Base-by-base conservation (phyloP, 1,140 invertebrate genomes). In the Lordiphosa clarofinis region DNA sequence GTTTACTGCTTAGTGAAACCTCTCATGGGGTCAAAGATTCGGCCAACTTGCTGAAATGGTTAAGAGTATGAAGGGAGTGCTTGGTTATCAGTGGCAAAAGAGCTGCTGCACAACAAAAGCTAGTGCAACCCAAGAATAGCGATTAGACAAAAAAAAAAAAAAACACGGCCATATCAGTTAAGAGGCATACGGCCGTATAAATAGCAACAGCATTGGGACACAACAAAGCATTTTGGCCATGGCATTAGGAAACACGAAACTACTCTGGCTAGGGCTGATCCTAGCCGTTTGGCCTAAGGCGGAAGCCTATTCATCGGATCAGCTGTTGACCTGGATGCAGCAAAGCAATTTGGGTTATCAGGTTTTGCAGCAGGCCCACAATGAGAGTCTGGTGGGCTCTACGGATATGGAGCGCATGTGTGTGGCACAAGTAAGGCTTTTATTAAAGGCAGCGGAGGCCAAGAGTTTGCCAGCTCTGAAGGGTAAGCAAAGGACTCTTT, bases 311-410 rank as follows among this genome's bases (percentile, higher is more conserved):
- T 65, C 67, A n/a, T 53, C 49, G 0, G 15, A 57, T 9, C 42
- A 84, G 5, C 56, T 84, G 46, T 52, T 84, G 1, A 57, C 35
- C 7, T 84, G 79, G 79, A 33, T 86, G 58, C 79, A 86, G 49
- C 24, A 28, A 0, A 86, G 73, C 36, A 84, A 86, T 31, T 56
- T 84, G 15, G 78, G 79, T 15, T 70, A 66, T 21, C 79, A 73
- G 46, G 79, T 84, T 12, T 53, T 84, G 2, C 59, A 70, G 15
- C 64, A 78, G 47, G 68, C 69, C 1, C 9, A 40, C 12, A 56
- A 37, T 5, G 39, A 44, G 8, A 65, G 35, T 15, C 31, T 35
- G 6, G 49, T 31, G n/a, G 12, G 36, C 6, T 13, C 24, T 4
- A 19, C 36, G 3, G 33, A 24, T 2, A 5, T 8, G 8, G 72